phyloP scores from a whole-genome alignment of 2,113 vertebrate species.

The Cyprinodon tularosa region DNA sequence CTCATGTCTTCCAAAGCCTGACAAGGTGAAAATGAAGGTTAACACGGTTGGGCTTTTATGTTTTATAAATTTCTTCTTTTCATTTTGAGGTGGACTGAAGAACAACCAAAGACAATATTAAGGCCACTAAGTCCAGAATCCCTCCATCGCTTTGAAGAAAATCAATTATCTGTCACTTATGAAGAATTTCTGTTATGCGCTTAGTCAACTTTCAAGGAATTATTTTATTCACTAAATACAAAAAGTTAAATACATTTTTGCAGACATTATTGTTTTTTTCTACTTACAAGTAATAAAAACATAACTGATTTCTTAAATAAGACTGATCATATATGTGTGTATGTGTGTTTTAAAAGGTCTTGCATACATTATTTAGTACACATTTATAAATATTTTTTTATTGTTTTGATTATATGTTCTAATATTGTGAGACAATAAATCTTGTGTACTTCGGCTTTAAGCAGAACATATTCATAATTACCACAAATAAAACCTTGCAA shows the following conservation, averaged over 20 bases:
- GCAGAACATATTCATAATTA: background rate
- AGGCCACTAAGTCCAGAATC: conserved; percentile 61
- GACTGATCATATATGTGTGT: no score
- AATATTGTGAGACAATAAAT: background rate
- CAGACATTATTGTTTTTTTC: no score
- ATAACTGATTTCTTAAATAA: no score
- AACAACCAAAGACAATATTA: conserved; percentile 73
- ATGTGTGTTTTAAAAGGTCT: no score
- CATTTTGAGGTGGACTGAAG: conserved; percentile 46
- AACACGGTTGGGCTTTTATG: conserved; percentile 69
- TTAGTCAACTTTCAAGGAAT: no score
- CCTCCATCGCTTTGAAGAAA: conserved; percentile 67
- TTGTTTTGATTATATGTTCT: background rate
- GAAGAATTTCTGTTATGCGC: conserved; percentile 14
- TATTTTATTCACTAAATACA: no score
- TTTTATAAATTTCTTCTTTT: conserved; percentile 68
- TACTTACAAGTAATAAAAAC: no score
- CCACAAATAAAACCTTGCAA: background rate
- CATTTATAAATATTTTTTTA: no score
- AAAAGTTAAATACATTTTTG: no score
- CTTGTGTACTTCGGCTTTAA: background rate
- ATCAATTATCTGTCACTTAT: conserved; percentile 67
- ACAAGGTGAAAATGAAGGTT: conserved; percentile 86
- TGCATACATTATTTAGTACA: no score
- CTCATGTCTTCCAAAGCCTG: conserved; percentile 60